Evolutionary conservation across 2,113 vertebrate genomes (phyloP), one percentile per base, ranked within the genome.

Genomic region (Telmatochromis brichardi): DNA sequence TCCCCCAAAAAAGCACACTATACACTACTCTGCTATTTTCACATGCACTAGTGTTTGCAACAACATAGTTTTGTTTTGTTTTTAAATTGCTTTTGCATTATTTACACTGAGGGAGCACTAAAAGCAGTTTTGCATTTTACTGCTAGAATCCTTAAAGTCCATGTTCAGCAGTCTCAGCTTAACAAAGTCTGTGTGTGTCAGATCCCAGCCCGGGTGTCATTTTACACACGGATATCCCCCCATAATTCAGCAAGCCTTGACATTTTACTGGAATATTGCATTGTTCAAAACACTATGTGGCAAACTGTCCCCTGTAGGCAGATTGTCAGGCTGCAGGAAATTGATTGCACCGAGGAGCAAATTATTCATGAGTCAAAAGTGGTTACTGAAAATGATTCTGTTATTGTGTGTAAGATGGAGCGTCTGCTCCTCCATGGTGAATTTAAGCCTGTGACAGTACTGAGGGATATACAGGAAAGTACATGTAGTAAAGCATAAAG

Each of bases 291-390:
- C 33, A 65, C 28, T 14, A 14, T 73, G 68, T 60, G 65, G 40
- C 40, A 19, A 53, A 47, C 47, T 71, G 81, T 60, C 50, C 40
- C 60, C 83, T 57, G 53, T 42, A 50, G 82, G 80, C 71, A 79
- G 7, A 37, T 68, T 71, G 84, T 81, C 63, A 28, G 17, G 28
- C 31, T 37, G 79, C 14, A 84, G 45, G 81, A 86, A 86, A 92
- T 78, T 83, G 85, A 92, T 90, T 91, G 81, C 54, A 54, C 80
- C 28, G 37, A 71, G 78, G 83, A 84, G 86, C 84, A 87, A 90
- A 91, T 93, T 82, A 88, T 92, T 93, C 58, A 91, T 86, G 85
- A 92, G 68, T 9, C 28, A 15, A 86, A 83, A 85, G 63, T 88
- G 79, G 45, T 65, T 88, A 10, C 80, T 84, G 4, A 54, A 83